Conservation (phyloP, 2,113 vertebrate species). For the Varanus komodoensis region DNA sequence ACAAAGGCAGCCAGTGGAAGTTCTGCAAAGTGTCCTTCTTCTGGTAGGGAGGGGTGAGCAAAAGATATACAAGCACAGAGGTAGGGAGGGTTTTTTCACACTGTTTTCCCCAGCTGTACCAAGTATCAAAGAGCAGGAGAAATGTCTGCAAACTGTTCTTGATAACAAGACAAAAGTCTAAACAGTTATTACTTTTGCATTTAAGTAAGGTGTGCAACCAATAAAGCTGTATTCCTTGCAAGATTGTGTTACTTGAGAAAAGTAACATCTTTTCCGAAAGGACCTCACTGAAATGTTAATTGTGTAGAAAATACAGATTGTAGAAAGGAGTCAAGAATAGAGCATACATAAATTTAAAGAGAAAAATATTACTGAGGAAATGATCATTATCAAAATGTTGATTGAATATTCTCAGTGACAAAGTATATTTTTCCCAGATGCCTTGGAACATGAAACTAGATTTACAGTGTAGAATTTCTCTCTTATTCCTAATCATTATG, state of each 20-base stretch:
- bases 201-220: background rate
- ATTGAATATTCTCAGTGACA: background rate
- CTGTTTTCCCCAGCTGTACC: too few species aligned
- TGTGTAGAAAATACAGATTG: background rate
- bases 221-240: rapidly evolving
- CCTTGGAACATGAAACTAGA: background rate
- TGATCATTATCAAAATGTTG: background rate
- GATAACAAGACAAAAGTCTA: background rate
- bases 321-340: background rate
- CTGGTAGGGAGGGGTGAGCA: too few species aligned
- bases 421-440: background rate
- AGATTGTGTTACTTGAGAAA: background rate
- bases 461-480: background rate
- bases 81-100: too few species aligned
- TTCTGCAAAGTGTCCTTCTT: too few species aligned
- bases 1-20: too few species aligned
- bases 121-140: background rate
- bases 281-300: background rate
- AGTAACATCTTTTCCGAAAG: background rate
- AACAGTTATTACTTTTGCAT: background rate
- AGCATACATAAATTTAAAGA: background rate
- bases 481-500: background rate
- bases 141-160: background rate
- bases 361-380: background rate
- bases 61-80: too few species aligned